phyloP scores from a whole-genome alignment of 2,797 vertebrate genomes.

The Melanotaenia boesemani region DNA sequence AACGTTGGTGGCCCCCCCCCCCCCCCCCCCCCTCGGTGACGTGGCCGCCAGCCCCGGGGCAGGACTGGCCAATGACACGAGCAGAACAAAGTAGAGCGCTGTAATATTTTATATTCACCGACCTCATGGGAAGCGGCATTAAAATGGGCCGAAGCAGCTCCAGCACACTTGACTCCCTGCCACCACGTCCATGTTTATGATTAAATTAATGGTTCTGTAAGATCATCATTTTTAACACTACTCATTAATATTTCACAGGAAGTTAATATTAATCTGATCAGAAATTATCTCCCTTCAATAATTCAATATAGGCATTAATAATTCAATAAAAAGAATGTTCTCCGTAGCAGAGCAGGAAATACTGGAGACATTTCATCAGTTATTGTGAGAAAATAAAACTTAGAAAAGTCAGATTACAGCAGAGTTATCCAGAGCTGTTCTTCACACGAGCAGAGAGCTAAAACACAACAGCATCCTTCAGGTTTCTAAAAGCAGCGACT shows the following conservation, averaged over 20 bases:
- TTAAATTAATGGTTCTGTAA: slow-evolving; percentile 74
- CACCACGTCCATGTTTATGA: slow-evolving; percentile 72
- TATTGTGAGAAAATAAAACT: slow-evolving; percentile 50
- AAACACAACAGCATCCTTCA: slow-evolving; percentile 6
- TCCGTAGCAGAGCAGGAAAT: slow-evolving; percentile 52
- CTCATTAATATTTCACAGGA: slow-evolving; percentile 81
- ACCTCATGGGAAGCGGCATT: slow-evolving; percentile 54
- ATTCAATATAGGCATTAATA: slow-evolving; percentile 82
- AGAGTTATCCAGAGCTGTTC: no score
- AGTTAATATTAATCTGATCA: slow-evolving; percentile 87
- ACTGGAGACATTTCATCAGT: slow-evolving; percentile 51
- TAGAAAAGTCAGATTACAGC: slow-evolving; percentile 20
- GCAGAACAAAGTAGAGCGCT: slow-evolving; percentile 52
- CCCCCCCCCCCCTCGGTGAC: slow-evolving; percentile 28
- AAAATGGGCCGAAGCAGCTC: slow-evolving; percentile 37
- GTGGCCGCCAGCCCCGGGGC: slow-evolving; percentile 43
- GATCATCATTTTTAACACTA: slow-evolving; percentile 73
- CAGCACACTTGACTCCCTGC: slow-evolving; percentile 21
- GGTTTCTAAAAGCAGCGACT: slow-evolving; percentile 6
- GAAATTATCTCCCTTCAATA: slow-evolving; percentile 84
- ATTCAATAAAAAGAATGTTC: slow-evolving; percentile 82
- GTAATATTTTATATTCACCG: slow-evolving; percentile 65
- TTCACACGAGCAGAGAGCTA: not conserved
- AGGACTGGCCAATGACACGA: slow-evolving; percentile 63
- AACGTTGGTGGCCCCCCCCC: slow-evolving; percentile 39